Evolutionary conservation across 2,888 invertebrate genomes (phyloP), one percentile per base, ranked within the genome.

Genomic region (Bugulina stolonifera): DNA sequence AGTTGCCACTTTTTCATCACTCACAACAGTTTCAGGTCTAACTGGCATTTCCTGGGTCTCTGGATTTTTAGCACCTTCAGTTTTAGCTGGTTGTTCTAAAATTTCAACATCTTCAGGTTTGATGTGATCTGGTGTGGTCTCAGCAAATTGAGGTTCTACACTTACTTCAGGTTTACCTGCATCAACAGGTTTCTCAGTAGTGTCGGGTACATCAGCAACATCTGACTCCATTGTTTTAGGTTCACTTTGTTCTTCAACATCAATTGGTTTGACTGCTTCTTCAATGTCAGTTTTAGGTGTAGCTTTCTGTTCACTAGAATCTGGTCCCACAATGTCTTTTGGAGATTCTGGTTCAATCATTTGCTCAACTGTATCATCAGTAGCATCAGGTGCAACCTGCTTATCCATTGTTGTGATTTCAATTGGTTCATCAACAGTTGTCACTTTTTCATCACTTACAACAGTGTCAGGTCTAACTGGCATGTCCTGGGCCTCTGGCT

Each of bases 401-500:
- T 43, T 18, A 43, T 43, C 43, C 18, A 18, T 18, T 43, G 18
- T 5, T 18, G 18, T 18, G 18, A 18, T 5, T 5, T 5, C 18
- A 18, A 10, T 18, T 43, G 10, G 10, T 43, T 43, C 43, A 43
- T 10, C 73, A 34, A 75, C 72, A 5, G 73, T 73, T 10, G 76
- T 54, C 5, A 75, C 75, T 72, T 76, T 75, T 72, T 75, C 74
- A 27, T 75, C 72, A 23, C 73, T 32, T 54, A 76, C 70, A 54
- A 55, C 70, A 23, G 72, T 58, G 58, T 74, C 73, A 71, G 74
- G 73, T 54, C 69, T 69, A 69, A 73, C 74, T 27, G 72, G 5
- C 54, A 43, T 23, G 34, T 72, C 70, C 73, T 75, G n/a, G n/a
- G n/a, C n/a, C n/a, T n/a, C 54, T 73, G 71, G 64, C 35, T 74